A percentile compares a stretch with the other conserved stretches of the same genome.
Conservation (phyloP, 2,888 invertebrate genomes). For the Eutolmus rufibarbis region DNA sequence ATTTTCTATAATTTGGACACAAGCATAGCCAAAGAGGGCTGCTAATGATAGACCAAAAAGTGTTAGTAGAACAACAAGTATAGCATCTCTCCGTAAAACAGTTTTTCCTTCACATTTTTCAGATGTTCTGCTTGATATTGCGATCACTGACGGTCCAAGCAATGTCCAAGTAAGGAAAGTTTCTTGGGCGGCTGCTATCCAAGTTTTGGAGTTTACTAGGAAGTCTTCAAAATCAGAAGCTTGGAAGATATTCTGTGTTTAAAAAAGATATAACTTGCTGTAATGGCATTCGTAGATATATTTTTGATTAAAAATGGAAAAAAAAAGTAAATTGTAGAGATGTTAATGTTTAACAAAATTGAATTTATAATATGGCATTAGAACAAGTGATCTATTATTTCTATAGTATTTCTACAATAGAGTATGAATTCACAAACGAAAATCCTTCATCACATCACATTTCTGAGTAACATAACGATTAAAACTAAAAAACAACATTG, state of each 20-base stretch:
- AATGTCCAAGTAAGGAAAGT: slow-evolving; percentile 89
- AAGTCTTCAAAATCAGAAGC: slow-evolving; percentile 86
- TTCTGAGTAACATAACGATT: no score
- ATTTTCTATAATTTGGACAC: slow-evolving; percentile 78
- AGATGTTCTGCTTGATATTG: slow-evolving; percentile 58
- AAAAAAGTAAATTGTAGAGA: no score
- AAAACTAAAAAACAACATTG: no score
- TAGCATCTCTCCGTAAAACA: slow-evolving; percentile 67
- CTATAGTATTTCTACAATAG: no score
- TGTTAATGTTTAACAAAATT: no score
- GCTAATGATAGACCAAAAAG: slow-evolving; percentile 76
- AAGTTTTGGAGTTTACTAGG: slow-evolving; percentile 81
- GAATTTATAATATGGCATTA: no score
- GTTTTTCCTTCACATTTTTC: slow-evolving; percentile 53
- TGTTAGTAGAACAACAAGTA: slow-evolving; percentile 75
- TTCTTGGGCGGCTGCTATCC: slow-evolving; percentile 89
- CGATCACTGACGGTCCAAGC: slow-evolving; percentile 64
- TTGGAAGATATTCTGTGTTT: slow-evolving; percentile 73
- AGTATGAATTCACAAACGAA: no score
- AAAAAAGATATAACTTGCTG: neutral
- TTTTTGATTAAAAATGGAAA: neutral
- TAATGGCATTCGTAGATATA: neutral
- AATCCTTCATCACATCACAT: no score
- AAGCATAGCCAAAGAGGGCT: slow-evolving; percentile 83
- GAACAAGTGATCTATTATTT: no score